Conservation (phyloP, 2,888 invertebrate genomes). For the Acleris literana region DNA sequence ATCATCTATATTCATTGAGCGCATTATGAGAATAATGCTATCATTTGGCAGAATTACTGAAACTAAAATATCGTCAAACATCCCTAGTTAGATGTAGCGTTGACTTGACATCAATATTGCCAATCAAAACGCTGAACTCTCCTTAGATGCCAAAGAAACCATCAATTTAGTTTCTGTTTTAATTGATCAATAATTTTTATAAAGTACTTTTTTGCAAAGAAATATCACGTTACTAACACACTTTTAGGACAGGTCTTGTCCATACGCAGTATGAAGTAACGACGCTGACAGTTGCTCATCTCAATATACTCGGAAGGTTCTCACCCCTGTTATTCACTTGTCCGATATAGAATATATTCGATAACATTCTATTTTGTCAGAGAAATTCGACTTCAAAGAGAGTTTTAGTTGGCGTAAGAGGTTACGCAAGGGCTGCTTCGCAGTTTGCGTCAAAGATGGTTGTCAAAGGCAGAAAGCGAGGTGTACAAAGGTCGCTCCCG, state of each 20-base stretch:
- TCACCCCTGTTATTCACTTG: conserved; percentile 19
- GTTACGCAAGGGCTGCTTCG: conserved; percentile 68
- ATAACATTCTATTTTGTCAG: conserved; percentile 52
- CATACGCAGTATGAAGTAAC: not conserved
- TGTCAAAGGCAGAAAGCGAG: conserved; percentile 73
- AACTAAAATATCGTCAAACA: too few relatives aligned
- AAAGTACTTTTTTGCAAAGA: too few relatives aligned
- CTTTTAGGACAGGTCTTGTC: not conserved
- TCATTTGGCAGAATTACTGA: too few relatives aligned
- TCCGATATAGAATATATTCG: conserved; percentile 43
- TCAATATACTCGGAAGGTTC: conserved; percentile 10
- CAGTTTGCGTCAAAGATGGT: conserved; percentile 65
- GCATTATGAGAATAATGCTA: too few relatives aligned
- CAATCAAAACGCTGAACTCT: too few relatives aligned
- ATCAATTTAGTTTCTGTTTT: too few relatives aligned
- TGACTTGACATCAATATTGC: too few relatives aligned
- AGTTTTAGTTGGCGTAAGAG: conserved; percentile 59
- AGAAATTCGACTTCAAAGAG: conserved; percentile 63
- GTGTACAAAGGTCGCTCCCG: conserved; percentile 63
- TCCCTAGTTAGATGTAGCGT: too few relatives aligned
- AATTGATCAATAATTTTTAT: too few relatives aligned
- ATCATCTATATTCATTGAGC: too few relatives aligned
- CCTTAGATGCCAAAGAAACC: too few relatives aligned
- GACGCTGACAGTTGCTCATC: conserved; percentile 10
- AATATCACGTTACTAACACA: too few relatives aligned